A percentile compares a stretch with the other conserved stretches of the same genome.
Evolutionary conservation across 2,888 invertebrate genomes (phyloP).

Genomic region (Drosophila atripex): DNA sequence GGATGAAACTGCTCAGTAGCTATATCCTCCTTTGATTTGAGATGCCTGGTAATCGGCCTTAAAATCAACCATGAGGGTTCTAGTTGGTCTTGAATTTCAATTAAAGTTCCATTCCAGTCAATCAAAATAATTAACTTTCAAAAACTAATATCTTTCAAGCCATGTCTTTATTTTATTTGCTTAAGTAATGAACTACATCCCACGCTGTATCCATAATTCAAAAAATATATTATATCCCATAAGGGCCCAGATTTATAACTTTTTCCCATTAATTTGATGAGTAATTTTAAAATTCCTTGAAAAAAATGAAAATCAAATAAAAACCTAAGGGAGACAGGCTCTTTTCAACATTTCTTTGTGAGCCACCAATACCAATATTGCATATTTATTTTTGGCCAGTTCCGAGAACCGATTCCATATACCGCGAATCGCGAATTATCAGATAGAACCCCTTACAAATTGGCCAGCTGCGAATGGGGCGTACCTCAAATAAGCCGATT

Average conservation of each 20-base stretch:
- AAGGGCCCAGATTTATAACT: background rate
- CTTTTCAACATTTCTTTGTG: background rate
- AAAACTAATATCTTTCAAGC: no score
- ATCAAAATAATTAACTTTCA: no score
- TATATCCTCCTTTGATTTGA: constrained; percentile 7
- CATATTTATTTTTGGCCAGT: constrained; percentile 22
- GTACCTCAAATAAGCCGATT: constrained; percentile 47
- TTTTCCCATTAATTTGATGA: background rate
- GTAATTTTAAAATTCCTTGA: background rate
- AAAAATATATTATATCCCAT: background rate
- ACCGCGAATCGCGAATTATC: background rate
- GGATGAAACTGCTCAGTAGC: constrained; percentile 1
- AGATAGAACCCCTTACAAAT: constrained; percentile 6
- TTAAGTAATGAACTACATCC: no score
- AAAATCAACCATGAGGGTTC: background rate
- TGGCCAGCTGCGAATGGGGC: constrained; percentile 15
- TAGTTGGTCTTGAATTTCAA: no score
- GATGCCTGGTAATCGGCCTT: background rate
- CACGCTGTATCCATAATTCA: background rate
- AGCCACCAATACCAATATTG: background rate
- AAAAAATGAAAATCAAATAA: background rate
- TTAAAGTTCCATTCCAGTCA: no score
- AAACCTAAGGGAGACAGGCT: background rate
- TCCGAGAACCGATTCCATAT: constrained; percentile 7
- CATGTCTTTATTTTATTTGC: no score